These are phyloP conservation scores for Takifugu bimaculatus DNA, from an alignment of 2,113 vertebrate genomes.

Conservation along the genomic window DNA sequence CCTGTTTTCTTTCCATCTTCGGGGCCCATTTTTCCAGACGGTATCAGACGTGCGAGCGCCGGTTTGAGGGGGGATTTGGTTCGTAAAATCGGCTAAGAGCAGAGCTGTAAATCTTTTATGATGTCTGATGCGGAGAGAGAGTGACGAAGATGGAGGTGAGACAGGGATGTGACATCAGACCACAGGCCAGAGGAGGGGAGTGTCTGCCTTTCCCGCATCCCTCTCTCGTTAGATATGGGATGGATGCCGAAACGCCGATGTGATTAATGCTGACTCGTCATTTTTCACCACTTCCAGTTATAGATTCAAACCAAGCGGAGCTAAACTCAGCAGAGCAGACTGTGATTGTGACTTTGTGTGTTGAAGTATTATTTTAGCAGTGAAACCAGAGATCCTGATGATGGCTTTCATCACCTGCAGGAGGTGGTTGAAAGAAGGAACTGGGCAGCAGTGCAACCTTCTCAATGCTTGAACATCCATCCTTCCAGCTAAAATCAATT, in stretches of 20 bases:
- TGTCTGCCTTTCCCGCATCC: slow-evolving; percentile 1
- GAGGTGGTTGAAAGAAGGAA: neutral
- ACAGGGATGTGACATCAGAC: neutral
- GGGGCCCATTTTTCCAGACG: slow-evolving; percentile 35
- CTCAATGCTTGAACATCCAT: slow-evolving; percentile 42
- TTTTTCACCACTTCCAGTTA: too few species aligned
- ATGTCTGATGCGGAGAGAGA: slow-evolving; percentile 60
- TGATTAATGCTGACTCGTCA: too few species aligned
- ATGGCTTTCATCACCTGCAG: neutral
- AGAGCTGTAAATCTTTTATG: slow-evolving; percentile 69
- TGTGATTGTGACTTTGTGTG: too few species aligned
- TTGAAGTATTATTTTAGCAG: too few species aligned
- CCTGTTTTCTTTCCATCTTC: slow-evolving; percentile 13
- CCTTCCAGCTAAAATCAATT: slow-evolving; percentile 52
- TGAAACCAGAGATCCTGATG: too few species aligned
- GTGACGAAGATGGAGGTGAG: slow-evolving; percentile 23
- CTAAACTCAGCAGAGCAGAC: too few species aligned
- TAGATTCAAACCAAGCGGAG: neutral
- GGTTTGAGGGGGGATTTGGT: slow-evolving; percentile 3
- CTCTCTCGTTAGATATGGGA: too few species aligned
- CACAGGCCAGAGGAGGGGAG: slow-evolving; percentile 8
- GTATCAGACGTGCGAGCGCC: slow-evolving; percentile 23
- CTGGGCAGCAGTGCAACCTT: slow-evolving; percentile 3
- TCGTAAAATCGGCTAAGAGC: slow-evolving; percentile 52
- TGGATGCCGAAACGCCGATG: neutral